A percentile compares a stretch with the other conserved stretches of the same genome.
These are phyloP conservation scores for Cotesia congregata DNA, from an alignment of 2,888 invertebrate species.

Conservation along the genomic window DNA sequence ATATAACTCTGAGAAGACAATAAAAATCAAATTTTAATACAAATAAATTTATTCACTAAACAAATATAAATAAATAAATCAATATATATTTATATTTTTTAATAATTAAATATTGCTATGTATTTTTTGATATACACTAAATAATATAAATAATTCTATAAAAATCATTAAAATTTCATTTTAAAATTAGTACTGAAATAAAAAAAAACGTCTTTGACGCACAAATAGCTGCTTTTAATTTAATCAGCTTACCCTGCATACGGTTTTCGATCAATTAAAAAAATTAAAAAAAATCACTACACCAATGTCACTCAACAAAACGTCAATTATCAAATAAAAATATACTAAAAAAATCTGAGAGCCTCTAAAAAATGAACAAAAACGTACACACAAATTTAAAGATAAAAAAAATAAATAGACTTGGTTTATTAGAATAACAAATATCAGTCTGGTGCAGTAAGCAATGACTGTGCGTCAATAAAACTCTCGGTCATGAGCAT, in stretches of 20 bases:
- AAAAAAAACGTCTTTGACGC: neutral
- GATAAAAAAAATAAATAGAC: constrained; percentile 30
- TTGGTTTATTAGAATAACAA: neutral
- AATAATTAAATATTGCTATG: neutral
- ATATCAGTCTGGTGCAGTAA: constrained; percentile 78
- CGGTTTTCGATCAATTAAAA: neutral
- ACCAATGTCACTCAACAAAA: neutral
- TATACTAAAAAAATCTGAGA: neutral
- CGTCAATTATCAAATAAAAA: neutral
- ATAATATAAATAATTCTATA: neutral
- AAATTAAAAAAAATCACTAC: neutral
- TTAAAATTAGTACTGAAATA: neutral
- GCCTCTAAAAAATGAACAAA: neutral
- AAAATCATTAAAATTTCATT: neutral
- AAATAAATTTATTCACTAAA: constrained; percentile 1
- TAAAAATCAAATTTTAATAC: neutral
- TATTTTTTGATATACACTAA: neutral
- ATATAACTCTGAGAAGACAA: neutral
- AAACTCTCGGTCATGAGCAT: constrained; percentile 76
- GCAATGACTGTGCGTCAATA: constrained; percentile 79
- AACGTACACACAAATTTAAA: neutral
- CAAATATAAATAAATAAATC: neutral
- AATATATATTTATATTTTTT: neutral
- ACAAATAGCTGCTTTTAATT: constrained; percentile 3
- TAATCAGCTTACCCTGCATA: neutral